Evolutionary conservation across 1,140 invertebrate species (phyloP).

Genomic region (Cheumatopsyche charites): DNA sequence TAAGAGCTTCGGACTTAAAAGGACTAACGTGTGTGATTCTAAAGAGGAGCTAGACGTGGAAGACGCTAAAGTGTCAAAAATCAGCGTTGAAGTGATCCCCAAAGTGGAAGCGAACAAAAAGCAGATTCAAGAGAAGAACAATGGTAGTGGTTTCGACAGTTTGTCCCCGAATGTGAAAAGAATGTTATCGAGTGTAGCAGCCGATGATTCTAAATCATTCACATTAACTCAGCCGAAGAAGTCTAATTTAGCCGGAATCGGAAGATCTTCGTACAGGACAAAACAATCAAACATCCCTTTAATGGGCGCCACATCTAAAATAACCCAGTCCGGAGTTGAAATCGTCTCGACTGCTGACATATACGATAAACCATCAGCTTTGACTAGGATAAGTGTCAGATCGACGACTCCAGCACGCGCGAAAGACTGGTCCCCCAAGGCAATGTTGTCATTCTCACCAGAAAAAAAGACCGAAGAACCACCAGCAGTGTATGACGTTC

Average conservation of each 20-base stretch:
- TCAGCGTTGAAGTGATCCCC: constrained; percentile 44
- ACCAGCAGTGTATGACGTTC: constrained; percentile 57
- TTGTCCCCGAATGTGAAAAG: constrained; percentile 65
- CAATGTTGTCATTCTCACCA: constrained; percentile 25
- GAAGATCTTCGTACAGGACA: constrained; percentile 54
- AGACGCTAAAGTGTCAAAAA: constrained; percentile 31
- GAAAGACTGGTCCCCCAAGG: constrained; percentile 41
- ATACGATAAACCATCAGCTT: constrained; percentile 54
- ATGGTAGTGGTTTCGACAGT: constrained; percentile 56
- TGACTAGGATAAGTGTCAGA: constrained; percentile 44
- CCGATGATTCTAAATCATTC: constrained; percentile 51
- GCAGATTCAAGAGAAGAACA: constrained; percentile 44
- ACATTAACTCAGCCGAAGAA: constrained; percentile 52
- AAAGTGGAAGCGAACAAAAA: constrained; percentile 45
- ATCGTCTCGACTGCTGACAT: constrained; percentile 58
- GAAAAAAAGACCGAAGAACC: constrained; percentile 46
- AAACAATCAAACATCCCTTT: constrained; percentile 57
- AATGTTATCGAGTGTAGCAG: constrained; percentile 61
- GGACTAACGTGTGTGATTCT: constrained; percentile 29
- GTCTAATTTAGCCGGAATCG: constrained; percentile 57
- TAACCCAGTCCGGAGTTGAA: constrained; percentile 60
- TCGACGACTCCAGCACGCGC: constrained; percentile 28
- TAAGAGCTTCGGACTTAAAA: constrained; percentile 44
- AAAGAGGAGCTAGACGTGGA: constrained; percentile 17
- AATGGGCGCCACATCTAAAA: constrained; percentile 60